Evolutionary conservation across 1,140 invertebrate species (phyloP).

Genomic region (Rhysida immarginata): DNA sequence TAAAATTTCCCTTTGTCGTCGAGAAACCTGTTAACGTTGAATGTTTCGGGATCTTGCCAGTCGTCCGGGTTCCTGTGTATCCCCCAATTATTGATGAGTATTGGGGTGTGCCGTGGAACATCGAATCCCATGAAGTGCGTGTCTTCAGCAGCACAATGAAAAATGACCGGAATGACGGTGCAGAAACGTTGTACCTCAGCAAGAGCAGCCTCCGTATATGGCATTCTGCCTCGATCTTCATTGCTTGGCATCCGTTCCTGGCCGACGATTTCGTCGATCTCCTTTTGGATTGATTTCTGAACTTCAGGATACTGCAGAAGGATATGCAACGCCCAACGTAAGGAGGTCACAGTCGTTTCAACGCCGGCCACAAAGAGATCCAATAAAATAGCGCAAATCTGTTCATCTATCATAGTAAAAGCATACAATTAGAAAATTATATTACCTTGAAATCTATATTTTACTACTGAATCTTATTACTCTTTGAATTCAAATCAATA

Average conservation of each 20-base stretch:
- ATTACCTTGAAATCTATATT: too few species aligned
- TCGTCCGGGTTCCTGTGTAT: slow-evolving; percentile 50
- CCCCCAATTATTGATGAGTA: slow-evolving; percentile 60
- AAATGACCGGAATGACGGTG: slow-evolving; percentile 16
- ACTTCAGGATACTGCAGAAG: slow-evolving; percentile 14
- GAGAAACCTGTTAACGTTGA: slow-evolving; percentile 61
- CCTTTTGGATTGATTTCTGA: slow-evolving; percentile 15
- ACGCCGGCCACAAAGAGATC: slow-evolving; percentile 16
- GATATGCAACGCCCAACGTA: slow-evolving; percentile 11
- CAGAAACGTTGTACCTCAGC: slow-evolving; percentile 18
- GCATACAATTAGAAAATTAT: too few species aligned
- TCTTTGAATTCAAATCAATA: too few species aligned
- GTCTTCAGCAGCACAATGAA: neutral
- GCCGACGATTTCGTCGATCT: slow-evolving; percentile 18
- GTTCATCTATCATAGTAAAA: neutral
- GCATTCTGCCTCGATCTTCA: slow-evolving; percentile 17
- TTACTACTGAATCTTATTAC: too few species aligned
- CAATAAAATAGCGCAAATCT: neutral
- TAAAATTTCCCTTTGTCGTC: slow-evolving; percentile 40
- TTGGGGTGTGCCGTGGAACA: slow-evolving; percentile 46
- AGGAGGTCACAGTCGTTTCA: slow-evolving; percentile 15
- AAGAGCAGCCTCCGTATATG: slow-evolving; percentile 20
- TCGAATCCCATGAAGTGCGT: neutral
- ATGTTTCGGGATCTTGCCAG: slow-evolving; percentile 22
- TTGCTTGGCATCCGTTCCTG: slow-evolving; percentile 16